These are phyloP conservation scores for Melangyna quadrimaculata DNA, from an alignment of 2,888 invertebrate genomes.

Conservation along the genomic window DNA sequence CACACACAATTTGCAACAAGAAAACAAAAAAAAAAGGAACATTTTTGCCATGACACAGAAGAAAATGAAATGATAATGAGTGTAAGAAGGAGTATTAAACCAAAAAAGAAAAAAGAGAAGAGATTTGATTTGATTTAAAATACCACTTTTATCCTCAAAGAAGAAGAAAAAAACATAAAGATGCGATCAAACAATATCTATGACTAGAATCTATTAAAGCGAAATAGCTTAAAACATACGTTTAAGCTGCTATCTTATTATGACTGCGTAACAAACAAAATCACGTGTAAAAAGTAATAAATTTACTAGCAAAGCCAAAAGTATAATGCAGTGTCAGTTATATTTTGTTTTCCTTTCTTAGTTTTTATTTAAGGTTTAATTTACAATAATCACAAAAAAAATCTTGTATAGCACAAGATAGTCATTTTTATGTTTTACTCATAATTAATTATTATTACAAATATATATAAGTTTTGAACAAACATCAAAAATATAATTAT, in stretches of 20 bases:
- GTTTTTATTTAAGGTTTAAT: slow-evolving; percentile 42
- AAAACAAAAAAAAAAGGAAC: slow-evolving; percentile 25
- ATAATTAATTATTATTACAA: neutral
- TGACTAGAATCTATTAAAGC: slow-evolving; percentile 36
- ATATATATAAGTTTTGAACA: slow-evolving; percentile 24
- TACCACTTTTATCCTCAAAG: slow-evolving; percentile 12
- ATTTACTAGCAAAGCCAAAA: slow-evolving; percentile 69
- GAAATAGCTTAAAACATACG: slow-evolving; percentile 7
- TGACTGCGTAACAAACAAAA: slow-evolving; percentile 48
- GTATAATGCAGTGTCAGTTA: slow-evolving; percentile 69
- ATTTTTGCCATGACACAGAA: slow-evolving; percentile 50
- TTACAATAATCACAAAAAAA: slow-evolving; percentile 68
- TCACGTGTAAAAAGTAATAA: slow-evolving; percentile 22
- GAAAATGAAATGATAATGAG: slow-evolving; percentile 21
- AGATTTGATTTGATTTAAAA: slow-evolving; percentile 25
- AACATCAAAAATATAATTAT: slow-evolving; percentile 2
- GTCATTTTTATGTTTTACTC: slow-evolving; percentile 56
- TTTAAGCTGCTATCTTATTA: slow-evolving; percentile 31
- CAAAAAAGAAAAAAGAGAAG: slow-evolving; percentile 24
- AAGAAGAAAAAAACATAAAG: neutral
- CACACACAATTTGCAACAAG: slow-evolving; percentile 22
- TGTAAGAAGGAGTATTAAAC: slow-evolving; percentile 27
- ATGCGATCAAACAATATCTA: slow-evolving; percentile 37
- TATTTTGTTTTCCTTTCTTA: slow-evolving; percentile 33
- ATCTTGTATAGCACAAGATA: slow-evolving; percentile 53